Evolutionary conservation across 2,797 vertebrate genomes (phyloP), one percentile per base, ranked within the genome.

Genomic region (Kryptopterus vitreolus): DNA sequence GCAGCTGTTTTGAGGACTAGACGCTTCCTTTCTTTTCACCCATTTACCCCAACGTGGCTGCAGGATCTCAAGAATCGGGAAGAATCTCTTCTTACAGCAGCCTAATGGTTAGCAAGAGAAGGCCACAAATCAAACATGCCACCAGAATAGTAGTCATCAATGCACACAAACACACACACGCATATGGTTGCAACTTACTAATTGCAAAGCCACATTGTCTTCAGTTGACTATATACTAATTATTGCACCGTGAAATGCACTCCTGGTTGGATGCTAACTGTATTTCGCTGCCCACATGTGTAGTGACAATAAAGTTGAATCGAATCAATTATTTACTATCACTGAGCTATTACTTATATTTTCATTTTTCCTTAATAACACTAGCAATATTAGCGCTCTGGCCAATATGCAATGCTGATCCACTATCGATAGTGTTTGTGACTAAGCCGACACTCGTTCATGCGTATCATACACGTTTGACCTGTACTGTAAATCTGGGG

Each of bases 1-100:
- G 77, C 85, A 88, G 81, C 78, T 84, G 86, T 72, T 77, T 78
- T 76, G 22, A 35, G 33, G 79, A 80, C 71, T 58, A 82, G 73
- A 63, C 52, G 63, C 52, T 77, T 68, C 0, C 31, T 76, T 77
- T 81, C 38, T 52, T 80, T 75, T 82, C 55, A 53, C 52, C 80
- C 33, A 58, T 57, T 48, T 77, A 33, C 77, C 75, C 77, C 83
- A 83, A 80, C n/a, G n/a, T 83, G 78, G 72, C 71, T 73, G 61
- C 79, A 83, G 70, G 68, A 70, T 52, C 22, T 72, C 76, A 65
- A 58, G 66, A 78, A 79, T 85, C 76, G 70, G 61, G 62, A 53
- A 59, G 31, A 61, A 80, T 35, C 78, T 43, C 35, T 70, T 72
- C 50, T 71, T n/a, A n/a, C 66, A 81, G 46, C 78, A 75, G 33